These are phyloP conservation scores for Turnix velox DNA, from an alignment of 2,113 vertebrate genomes.

Conservation along the genomic window DNA sequence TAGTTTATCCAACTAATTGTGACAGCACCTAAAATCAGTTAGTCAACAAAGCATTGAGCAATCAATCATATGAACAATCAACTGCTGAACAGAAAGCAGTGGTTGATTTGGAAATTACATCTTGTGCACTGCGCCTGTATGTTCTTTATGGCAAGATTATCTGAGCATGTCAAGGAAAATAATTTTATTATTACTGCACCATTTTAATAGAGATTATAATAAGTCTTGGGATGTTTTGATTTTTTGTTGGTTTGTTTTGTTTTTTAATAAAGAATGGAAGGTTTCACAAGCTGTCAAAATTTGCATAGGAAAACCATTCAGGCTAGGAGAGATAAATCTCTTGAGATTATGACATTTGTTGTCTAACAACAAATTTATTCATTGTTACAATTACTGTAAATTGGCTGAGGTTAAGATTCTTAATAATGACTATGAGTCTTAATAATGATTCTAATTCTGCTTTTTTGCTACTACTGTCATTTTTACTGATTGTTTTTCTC, in stretches of 20 bases:
- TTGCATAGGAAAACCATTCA: not conserved
- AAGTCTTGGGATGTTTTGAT: not conserved
- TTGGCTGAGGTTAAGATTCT: not conserved
- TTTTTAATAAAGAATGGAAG: not conserved
- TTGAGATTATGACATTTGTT: not conserved
- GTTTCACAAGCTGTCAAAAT: not conserved
- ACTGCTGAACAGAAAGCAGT: accelerated
- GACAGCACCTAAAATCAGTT: not conserved
- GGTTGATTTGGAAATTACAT: not conserved
- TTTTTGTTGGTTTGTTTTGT: not conserved
- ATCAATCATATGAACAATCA: not conserved
- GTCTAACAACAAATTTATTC: not conserved
- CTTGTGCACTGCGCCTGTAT: not conserved
- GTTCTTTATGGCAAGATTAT: not conserved
- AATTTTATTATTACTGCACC: not conserved
- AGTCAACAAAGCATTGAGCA: not conserved
- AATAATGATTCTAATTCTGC: not conserved
- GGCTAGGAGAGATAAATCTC: not conserved
- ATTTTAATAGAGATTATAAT: not conserved
- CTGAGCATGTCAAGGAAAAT: not conserved
- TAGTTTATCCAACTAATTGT: not conserved
- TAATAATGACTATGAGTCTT: not conserved
- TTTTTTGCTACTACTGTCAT: not conserved
- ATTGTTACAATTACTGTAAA: not conserved
- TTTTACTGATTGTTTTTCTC: not conserved